A percentile compares a stretch with the other conserved stretches of the same genome.
Evolutionary conservation across 2,888 invertebrate genomes (phyloP).

Genomic region (Rhopalosiphum nymphaeae): DNA sequence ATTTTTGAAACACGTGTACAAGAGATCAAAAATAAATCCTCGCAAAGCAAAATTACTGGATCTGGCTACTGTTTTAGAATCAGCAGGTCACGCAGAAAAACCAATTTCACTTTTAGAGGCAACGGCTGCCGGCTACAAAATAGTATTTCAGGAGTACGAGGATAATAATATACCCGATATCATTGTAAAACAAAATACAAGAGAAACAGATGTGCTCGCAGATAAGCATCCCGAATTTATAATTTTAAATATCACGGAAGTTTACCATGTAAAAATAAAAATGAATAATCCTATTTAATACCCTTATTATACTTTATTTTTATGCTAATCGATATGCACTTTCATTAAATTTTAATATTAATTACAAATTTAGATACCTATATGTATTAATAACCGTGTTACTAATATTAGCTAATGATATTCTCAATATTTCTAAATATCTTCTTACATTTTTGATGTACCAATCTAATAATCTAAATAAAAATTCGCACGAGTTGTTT

Average conservation of each 20-base stretch:
- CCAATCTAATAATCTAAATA: background rate
- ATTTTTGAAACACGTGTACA: background rate
- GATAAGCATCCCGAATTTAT: background rate
- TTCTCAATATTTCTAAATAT: background rate
- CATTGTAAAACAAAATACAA: constrained; percentile 4
- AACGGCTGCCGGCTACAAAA: background rate
- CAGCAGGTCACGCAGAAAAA: constrained; percentile 20
- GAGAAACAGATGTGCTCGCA: background rate
- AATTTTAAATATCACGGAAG: background rate
- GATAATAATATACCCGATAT: background rate
- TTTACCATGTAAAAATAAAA: background rate
- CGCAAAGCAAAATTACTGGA: background rate
- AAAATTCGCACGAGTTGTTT: background rate
- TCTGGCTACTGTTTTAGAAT: background rate
- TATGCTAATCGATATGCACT: background rate
- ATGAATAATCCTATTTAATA: background rate
- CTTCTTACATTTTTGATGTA: background rate
- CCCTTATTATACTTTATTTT: background rate
- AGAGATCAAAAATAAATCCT: background rate
- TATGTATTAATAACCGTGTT: background rate
- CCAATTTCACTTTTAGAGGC: background rate
- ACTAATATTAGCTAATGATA: background rate
- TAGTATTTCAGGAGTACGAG: background rate
- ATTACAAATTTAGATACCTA: background rate
- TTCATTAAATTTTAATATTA: background rate